A percentile compares a stretch with the other conserved stretches of the same genome.
These are phyloP conservation scores for Hirtodrosophila trivittata DNA, from an alignment of 2,888 invertebrate genomes.

Conservation along the genomic window DNA sequence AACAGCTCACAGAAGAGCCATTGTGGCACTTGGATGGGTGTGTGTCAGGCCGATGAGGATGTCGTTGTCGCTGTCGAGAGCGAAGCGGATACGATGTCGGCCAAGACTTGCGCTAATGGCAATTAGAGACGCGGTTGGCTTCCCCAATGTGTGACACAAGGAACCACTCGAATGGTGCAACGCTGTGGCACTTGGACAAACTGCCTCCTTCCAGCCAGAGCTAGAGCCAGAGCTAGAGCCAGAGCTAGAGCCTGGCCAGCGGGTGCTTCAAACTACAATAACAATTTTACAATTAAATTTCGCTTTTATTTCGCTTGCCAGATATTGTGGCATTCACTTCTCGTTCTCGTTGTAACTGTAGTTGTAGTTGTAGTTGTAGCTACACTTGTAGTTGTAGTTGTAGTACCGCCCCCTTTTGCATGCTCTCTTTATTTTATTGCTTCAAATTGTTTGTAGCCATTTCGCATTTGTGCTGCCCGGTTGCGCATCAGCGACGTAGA, in stretches of 20 bases:
- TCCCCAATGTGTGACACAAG: slow-evolving; percentile 37
- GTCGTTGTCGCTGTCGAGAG: too few relatives aligned
- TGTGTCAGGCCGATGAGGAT: too few relatives aligned
- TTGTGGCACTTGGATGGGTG: slow-evolving; percentile 17
- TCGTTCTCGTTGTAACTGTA: slow-evolving; percentile 11
- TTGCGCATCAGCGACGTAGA: slow-evolving; percentile 74
- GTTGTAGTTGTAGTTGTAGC: slow-evolving; percentile 19
- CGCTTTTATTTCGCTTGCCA: slow-evolving; percentile 65
- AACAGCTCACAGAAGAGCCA: slow-evolving; percentile 17
- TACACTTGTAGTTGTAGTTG: slow-evolving; percentile 27
- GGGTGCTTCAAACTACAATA: slow-evolving; percentile 61
- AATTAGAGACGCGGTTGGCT: slow-evolving; percentile 53
- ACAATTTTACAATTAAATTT: slow-evolving; percentile 78
- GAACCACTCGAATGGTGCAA: slow-evolving; percentile 34
- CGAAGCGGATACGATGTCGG: too few relatives aligned
- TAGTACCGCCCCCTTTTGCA: slow-evolving; percentile 30
- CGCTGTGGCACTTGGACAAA: slow-evolving; percentile 28
- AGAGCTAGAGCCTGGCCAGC: slow-evolving; percentile 13
- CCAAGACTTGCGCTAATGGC: slow-evolving; percentile 38
- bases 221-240: too few relatives aligned
- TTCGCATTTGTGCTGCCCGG: slow-evolving; percentile 78
- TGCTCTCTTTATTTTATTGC: slow-evolving; percentile 78
- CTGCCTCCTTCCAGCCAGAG: slow-evolving; percentile 6
- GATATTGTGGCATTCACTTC: slow-evolving; percentile 57
- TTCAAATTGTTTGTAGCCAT: slow-evolving; percentile 79